Evolutionary conservation across 2,113 vertebrate species (phyloP), one percentile per base, ranked within the genome.

Genomic region (Athene noctua): DNA sequence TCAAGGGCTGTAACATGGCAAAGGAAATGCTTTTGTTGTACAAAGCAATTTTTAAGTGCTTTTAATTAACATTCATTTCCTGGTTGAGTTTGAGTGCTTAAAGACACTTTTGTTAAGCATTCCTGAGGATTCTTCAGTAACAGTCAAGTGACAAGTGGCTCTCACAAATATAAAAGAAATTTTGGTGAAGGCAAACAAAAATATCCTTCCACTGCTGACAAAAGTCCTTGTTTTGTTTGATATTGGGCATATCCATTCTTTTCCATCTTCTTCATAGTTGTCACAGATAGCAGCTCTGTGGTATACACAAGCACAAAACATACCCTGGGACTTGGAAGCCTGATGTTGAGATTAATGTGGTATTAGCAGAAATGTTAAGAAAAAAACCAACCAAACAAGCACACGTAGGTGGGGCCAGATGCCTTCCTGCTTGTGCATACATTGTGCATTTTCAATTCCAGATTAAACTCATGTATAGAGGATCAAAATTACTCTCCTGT

Each of bases 11-110:
- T 62, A 83, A 36, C 57, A 89, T 71, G 86, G 71, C 77, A 96
- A 91, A 81, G 32, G 26, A 94, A 86, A 82, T 61, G 23, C 59
- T 95, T 97, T 94, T 94, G 75, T 95, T 93, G 40, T 92, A 94
- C 63, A 92, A 94, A 93, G 83, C 15, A 84, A 88, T 80, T 75
- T 95, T 73, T 30, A 93, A 95, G 90, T 95, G 78, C 32, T 92
- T 94, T 93, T 96, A 96, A 95, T 97, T 97, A 97, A 63, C 73
- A 73, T 71, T 63, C 13, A 78, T 95, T 96, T 96, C 47, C 88
- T 94, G 84, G 89, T 67, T 87, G 80, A 90, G 63, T 72, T 70
- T 84, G 82, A 91, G 62, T 90, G 57, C 67, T 97, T 97, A 80
- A 95, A 95, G 46, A 81, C 80, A 70, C 57, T 96, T 97, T 94